phyloP scores from a whole-genome alignment of 64 coral and sea anemone species.

The Stylophora pistillata region DNA sequence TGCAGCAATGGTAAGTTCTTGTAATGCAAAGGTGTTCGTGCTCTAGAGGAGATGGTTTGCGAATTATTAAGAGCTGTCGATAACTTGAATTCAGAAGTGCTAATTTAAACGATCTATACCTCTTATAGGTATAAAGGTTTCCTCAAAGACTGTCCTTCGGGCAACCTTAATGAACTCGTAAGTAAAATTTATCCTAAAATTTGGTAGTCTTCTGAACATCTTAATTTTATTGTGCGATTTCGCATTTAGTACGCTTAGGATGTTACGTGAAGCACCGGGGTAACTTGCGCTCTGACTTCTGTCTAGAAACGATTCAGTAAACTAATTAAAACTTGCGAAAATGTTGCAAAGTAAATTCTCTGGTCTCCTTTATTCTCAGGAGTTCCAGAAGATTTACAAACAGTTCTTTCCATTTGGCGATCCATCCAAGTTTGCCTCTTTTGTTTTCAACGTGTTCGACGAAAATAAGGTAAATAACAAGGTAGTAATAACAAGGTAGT shows the following conservation, averaged over 20 bases:
- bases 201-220: not conserved
- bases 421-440: conserved; percentile 90
- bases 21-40: not conserved
- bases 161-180: conserved; percentile 92
- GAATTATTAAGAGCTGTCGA: not conserved
- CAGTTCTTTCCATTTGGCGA: conserved; percentile 98
- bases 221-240: no score
- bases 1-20: conserved; percentile 91
- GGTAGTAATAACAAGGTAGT: no score
- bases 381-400: conserved; percentile 98
- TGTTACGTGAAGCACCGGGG: no score
- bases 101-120: not conserved
- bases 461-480: conserved; percentile 93
- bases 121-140: conserved; percentile 90
- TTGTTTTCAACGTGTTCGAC: conserved; percentile 99
- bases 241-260: not conserved
- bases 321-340: no score
- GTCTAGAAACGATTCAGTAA: no score
- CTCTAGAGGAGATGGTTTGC: not conserved
- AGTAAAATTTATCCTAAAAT: not conserved
- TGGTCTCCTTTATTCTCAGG: conserved; percentile 63
- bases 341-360: not conserved
- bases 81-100: not conserved
- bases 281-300: no score
- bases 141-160: conserved; percentile 89